phyloP scores from a whole-genome alignment of 92 coral and sea anemone genomes.

The Pocillopora grandis region DNA sequence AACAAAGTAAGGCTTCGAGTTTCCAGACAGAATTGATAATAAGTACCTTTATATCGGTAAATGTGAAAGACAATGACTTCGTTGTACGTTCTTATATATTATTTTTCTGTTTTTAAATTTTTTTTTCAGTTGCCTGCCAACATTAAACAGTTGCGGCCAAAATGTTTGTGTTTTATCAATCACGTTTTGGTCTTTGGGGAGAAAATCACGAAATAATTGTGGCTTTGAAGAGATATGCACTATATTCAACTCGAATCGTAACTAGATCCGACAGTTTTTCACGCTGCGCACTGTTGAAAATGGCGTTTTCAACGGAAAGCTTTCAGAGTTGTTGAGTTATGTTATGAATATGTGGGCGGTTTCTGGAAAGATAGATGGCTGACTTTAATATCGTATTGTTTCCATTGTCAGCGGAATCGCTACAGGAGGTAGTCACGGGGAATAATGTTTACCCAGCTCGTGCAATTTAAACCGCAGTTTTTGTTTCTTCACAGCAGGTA shows the following conservation, averaged over 20 bases:
- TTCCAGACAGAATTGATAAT: no score
- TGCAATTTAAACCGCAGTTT: background rate
- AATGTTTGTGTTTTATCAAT: background rate
- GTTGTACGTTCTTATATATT: no score
- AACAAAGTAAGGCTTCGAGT: no score
- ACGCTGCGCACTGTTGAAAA: background rate
- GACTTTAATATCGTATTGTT: background rate
- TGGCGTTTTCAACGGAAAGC: no score
- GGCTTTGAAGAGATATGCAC: background rate
- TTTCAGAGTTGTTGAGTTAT: background rate
- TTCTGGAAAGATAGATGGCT: background rate
- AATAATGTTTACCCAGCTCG: background rate
- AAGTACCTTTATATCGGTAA: no score
- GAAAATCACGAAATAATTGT: background rate
- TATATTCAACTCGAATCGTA: background rate
- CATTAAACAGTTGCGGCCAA: background rate
- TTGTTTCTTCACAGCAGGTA: background rate
- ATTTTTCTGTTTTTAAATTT: no score
- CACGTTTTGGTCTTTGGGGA: background rate
- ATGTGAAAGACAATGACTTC: no score
- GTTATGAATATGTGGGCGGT: background rate
- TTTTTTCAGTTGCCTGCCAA: no score
- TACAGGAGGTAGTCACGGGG: background rate
- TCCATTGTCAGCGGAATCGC: background rate
- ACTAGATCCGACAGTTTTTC: background rate